Base-by-base conservation (phyloP, 2,888 invertebrate species). In the Vandiemenella viatica region DNA sequence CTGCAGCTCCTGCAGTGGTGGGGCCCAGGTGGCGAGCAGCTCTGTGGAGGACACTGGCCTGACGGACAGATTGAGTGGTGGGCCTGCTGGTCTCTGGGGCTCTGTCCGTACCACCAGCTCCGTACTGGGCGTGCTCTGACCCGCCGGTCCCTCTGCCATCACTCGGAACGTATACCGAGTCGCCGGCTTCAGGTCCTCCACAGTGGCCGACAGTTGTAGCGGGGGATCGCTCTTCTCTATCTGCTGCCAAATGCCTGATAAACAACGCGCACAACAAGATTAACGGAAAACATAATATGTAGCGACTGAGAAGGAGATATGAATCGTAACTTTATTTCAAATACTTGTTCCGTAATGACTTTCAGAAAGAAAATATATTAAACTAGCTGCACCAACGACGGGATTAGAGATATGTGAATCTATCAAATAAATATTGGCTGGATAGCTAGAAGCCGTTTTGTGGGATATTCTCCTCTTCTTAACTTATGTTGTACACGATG, bases 111-210 rank as follows among this genome's bases (percentile, higher is more conserved):
- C 71, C 8, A 70, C 59, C 18, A 82, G 63, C 56, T 80, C 80
- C 26, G 74, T 69, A 53, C 80, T 80, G 1, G 80, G 80, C 2
- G 71, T 67, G 60, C 83, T 81, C 58, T 75, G 73, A 0, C 84
- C 83, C 0, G 80, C 80, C 5, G 80, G 77, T 5, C 84, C 84
- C 62, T 82, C 81, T 1, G 84, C 83, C 46, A 82, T 72, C 4
- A 85, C 76, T 21, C 83, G 70, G 56, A 85, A 75, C 7, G 75
- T 68, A 61, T 85, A 86, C 52, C 72, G 71, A 1, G 81, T 81
- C 0, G 81, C 81, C 5, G 81, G 81, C 60, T 79, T 80, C 3
- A 82, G 65, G 58, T 79, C 78, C 60, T 80, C 79, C 51, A 82
- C 73, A 7, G 79, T 61, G 0, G 78, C 75, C 15, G 77, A 76